Base-by-base conservation (phyloP, 2,797 vertebrate species). In the Poecilia velifera region DNA sequence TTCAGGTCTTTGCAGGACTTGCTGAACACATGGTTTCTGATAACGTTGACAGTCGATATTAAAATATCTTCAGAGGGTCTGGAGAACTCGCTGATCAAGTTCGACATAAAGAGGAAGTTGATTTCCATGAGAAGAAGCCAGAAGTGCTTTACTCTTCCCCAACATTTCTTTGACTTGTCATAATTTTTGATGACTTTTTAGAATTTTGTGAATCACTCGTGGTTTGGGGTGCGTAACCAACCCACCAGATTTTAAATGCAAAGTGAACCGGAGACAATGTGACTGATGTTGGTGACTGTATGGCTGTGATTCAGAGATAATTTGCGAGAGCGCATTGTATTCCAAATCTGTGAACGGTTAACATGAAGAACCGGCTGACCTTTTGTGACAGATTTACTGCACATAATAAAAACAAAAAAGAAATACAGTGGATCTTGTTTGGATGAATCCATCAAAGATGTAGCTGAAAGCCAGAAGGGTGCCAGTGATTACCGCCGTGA, bases 391-490 rank as follows among this genome's bases (percentile, higher is more conserved):
- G 12, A 9, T 71, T 45, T 45, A 43, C 68, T 71, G 41, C 68
- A 25, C 28, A 51, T 5, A 34, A 39, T n/a, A 74, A 39, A 66
- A 51, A 25, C 0, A n/a, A 6, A 31, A 31, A 31, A 31, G 31
- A 77, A 77, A 9, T 34, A 71, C 49, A 25, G 18, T 22, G 18
- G 1, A 46, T 43, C 51, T 45, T 39, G n/a, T n/a, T 51, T 49
- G 53, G 9, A 62, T 59, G 57, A 62, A 84, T 53, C 57, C 72
- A 68, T 83, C 68, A 70, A 10, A 82, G 74, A 68, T 2, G 25
- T 25, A 49, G 55, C 39, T 59, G 74, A 77, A 41, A 76, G 74
- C 66, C 78, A 76, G 68, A 78, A 70, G 70, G 34, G 18, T 14
- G 22, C 57, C 41, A 46, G 70, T 25, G 0, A 9, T 66, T 41